Evolutionary conservation across 2,113 vertebrate genomes (phyloP).

Genomic region (Nanger granti): DNA sequence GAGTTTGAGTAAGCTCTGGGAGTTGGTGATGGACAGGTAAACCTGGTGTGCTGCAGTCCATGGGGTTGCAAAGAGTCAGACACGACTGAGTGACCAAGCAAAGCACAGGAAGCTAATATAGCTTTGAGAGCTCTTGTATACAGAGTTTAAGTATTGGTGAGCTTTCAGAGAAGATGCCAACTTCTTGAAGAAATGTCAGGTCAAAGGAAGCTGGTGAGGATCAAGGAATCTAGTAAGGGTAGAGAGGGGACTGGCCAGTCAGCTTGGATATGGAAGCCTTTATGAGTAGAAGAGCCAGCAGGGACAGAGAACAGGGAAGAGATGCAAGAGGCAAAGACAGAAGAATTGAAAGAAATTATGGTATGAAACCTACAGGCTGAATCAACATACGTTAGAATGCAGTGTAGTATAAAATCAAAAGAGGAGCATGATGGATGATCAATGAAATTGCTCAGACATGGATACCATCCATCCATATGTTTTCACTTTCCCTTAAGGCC

Average conservation of each 20-base stretch:
- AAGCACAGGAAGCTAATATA: background rate
- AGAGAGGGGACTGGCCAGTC: background rate
- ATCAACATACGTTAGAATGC: background rate
- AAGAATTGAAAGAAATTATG: background rate
- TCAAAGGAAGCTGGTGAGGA: background rate
- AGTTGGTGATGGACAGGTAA: background rate
- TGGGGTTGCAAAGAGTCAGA: rapidly evolving
- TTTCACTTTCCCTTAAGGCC: background rate
- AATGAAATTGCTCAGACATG: background rate
- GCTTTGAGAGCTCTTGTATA: background rate
- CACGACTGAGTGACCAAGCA: background rate
- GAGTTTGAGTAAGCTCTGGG: background rate
- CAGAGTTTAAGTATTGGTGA: background rate
- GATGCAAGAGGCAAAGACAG: background rate
- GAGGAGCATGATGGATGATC: background rate
- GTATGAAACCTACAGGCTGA: background rate
- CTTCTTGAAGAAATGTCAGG: background rate
- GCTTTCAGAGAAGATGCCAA: background rate
- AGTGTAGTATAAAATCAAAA: background rate
- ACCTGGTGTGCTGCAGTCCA: background rate
- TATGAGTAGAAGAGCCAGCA: background rate
- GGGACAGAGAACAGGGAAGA: background rate
- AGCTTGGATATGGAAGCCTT: background rate
- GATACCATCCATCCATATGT: background rate
- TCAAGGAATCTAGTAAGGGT: background rate